Evolutionary conservation across 2,113 vertebrate species (phyloP), one percentile per base, ranked within the genome.

Genomic region (Silurus glanis): DNA sequence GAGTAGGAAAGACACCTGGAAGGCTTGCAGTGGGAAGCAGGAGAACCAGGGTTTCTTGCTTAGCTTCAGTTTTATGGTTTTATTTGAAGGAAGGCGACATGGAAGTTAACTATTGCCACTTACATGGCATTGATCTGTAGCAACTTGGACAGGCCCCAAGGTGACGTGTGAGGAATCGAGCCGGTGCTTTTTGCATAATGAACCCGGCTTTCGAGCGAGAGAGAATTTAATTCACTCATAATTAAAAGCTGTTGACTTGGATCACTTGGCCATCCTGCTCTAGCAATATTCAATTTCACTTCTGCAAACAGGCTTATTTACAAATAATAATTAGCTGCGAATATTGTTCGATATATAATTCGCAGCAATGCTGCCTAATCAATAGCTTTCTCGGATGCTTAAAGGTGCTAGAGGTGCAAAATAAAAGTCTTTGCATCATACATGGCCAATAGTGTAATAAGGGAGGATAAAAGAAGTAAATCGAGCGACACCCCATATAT

Each of bases 31-130:
- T 12, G 37, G 25, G 28, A 82, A 85, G 82, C 59, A 28, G 56
- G 80, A 84, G 86, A 81, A 80, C 9, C 56, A 25, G 82, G 64
- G 78, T 72, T 89, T 84, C 71, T 82, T 87, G 86, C 89, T 91
- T 88, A 83, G 87, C 87, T 82, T 79, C 67, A 76, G 82, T 88
- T 90, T 89, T 87, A 89, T 87, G 72, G 83, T 87, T 89, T 89
- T 83, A 87, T 83, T 85, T 90, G 85, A 81, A 86, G 78, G n/a
- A 58, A 56, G 85, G 79, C 80, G 75, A 83, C 83, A 80, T 86
- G 76, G 80, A 87, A 80, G 55, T 84, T 87, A 88, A 89, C 88
- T 87, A 83, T 66, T 64, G 55, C 83, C 80, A 80, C 87, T 85
- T 87, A 89, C 80, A 83, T 84, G 64, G 47, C 76, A 89, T 89